Conservation (phyloP, 2,113 vertebrate genomes). For the Aptenodytes patagonicus region DNA sequence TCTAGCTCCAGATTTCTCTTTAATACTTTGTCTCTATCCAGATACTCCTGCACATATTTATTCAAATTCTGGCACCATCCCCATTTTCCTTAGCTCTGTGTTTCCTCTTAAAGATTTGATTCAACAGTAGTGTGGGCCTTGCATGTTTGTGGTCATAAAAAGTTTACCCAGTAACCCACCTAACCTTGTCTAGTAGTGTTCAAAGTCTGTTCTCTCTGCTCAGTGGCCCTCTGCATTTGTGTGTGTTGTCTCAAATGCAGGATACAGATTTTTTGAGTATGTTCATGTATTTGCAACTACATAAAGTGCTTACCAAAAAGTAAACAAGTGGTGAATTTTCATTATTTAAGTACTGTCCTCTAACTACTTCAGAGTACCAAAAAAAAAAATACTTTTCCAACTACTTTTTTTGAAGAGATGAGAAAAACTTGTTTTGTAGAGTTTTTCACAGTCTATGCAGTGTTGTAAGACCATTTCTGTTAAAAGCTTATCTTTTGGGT, state of each 20-base stretch:
- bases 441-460: neutral
- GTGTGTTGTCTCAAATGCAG: neutral
- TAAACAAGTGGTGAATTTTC: neutral
- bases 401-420: neutral
- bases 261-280: neutral
- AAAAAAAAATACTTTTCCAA: neutral
- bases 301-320: neutral
- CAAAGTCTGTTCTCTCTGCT: neutral
- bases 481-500: conserved; percentile 24
- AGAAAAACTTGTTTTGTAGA: neutral
- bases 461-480: conserved; percentile 1
- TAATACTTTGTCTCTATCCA: neutral
- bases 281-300: neutral
- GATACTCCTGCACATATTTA: neutral
- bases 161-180: neutral
- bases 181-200: neutral
- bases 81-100: neutral
- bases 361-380: neutral
- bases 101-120: neutral
- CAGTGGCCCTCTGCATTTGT: neutral
- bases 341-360: neutral
- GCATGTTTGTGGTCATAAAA: neutral
- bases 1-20: neutral
- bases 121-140: neutral
- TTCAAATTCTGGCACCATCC: neutral